Percentiles rank a stretch among this genome's conserved stretches.
Evolutionary conservation across 1,140 invertebrate genomes (phyloP).

Genomic region (Theocolax elegans): DNA sequence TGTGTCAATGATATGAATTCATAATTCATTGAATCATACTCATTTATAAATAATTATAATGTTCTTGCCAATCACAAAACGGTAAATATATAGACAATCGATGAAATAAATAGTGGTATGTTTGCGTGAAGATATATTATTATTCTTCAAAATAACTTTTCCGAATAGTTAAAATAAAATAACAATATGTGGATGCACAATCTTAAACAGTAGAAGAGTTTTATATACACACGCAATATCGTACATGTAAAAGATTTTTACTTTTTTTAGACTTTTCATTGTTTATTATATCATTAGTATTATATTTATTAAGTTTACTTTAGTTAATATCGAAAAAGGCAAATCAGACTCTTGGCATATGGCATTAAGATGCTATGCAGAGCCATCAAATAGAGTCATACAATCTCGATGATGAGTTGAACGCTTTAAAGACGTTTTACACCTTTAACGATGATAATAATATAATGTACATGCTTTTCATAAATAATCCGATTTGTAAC

Average conservation of each 20-base stretch:
- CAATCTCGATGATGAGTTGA: too few species aligned
- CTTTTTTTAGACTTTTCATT: not conserved
- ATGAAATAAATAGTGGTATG: conserved; percentile 28
- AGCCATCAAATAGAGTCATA: too few species aligned
- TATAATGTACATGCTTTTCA: too few species aligned
- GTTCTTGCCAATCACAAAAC: not conserved
- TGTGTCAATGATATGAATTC: conserved; percentile 14
- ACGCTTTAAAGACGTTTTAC: too few species aligned
- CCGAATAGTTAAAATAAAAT: conserved; percentile 20
- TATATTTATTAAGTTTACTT: conserved; percentile 9
- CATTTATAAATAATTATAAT: conserved; percentile 1
- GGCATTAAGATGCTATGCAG: too few species aligned
- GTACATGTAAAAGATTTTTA: conserved; percentile 23
- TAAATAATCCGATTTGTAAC: too few species aligned
- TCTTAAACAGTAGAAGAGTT: conserved; percentile 27
- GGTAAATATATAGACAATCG: not conserved
- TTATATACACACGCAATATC: conserved; percentile 29
- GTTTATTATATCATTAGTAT: not conserved
- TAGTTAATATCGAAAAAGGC: conserved; percentile 28
- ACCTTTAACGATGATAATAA: too few species aligned
- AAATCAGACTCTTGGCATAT: not conserved
- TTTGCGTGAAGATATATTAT: conserved; percentile 4
- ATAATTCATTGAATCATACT: conserved; percentile 11
- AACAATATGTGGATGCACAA: conserved; percentile 19
- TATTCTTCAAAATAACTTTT: conserved; percentile 11